These are phyloP conservation scores for Lasaia peninsularis DNA, from an alignment of 1,140 invertebrate species.

Conservation along the genomic window DNA sequence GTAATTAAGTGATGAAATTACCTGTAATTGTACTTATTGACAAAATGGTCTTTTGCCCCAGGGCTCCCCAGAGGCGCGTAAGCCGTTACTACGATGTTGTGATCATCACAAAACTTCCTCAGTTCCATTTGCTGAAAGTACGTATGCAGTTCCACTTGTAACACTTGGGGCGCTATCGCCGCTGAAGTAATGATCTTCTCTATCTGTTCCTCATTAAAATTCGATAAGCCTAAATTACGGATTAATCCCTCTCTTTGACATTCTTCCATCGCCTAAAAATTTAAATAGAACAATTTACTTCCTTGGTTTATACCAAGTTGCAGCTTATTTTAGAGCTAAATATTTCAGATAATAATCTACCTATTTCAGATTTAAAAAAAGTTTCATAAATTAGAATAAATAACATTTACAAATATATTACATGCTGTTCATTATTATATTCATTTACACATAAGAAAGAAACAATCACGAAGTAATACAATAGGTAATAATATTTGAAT, in stretches of 20 bases:
- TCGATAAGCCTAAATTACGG: constrained; percentile 87
- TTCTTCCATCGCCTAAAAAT: constrained; percentile 85
- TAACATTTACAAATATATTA: too few relatives aligned
- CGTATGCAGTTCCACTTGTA: constrained; percentile 89
- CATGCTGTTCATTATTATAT: too few relatives aligned
- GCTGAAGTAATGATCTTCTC: constrained; percentile 80
- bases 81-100: constrained; percentile 87
- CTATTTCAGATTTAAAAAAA: too few relatives aligned
- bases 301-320: too few relatives aligned
- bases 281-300: too few relatives aligned
- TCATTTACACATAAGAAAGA: too few relatives aligned
- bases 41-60: constrained; percentile 71
- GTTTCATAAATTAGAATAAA: too few relatives aligned
- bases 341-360: too few relatives aligned
- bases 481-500: too few relatives aligned
- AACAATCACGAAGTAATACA: too few relatives aligned
- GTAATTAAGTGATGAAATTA: too few relatives aligned
- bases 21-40: constrained; percentile 76
- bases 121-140: constrained; percentile 89
- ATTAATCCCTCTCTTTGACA: constrained; percentile 82
- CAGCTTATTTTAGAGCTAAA: too few relatives aligned
- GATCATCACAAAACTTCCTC: constrained; percentile 83
- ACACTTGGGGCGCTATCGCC: constrained; percentile 82
- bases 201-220: constrained; percentile 87
- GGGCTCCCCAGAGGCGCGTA: constrained; percentile 88